phyloP scores from a whole-genome alignment of 2,797 vertebrate species.

The Poecilia velifera region DNA sequence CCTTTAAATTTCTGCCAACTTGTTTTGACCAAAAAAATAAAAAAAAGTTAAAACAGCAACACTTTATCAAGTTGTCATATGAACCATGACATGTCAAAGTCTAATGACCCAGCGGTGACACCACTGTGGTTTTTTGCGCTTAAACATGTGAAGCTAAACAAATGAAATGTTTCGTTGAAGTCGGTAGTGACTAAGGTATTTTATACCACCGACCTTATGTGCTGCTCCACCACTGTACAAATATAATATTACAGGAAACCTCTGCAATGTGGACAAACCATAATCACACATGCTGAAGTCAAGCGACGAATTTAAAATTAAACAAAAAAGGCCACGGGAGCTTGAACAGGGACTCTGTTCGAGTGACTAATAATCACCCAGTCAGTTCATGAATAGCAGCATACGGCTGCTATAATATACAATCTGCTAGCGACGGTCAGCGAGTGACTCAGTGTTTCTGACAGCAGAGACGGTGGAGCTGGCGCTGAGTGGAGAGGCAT shows the following conservation, averaged over 20 bases:
- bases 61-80: not conserved
- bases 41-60: not conserved
- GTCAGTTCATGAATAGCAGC: conserved; percentile 72
- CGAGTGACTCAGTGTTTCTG: conserved; percentile 74
- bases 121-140: not conserved
- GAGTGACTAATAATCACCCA: conserved; percentile 72
- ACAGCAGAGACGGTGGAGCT: conserved; percentile 44
- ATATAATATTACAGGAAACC: conserved; percentile 54
- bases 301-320: conserved; percentile 46
- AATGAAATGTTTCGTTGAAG: conserved; percentile 35
- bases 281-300: conserved; percentile 62
- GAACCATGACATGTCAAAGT: not conserved
- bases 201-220: conserved; percentile 28
- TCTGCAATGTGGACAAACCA: conserved; percentile 65
- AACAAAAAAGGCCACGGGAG: conserved; percentile 46
- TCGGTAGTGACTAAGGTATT: conserved; percentile 45
- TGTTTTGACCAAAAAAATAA: not conserved
- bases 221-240: conserved; percentile 43
- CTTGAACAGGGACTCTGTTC: conserved; percentile 56
- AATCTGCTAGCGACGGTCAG: conserved; percentile 48
- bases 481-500: conserved; percentile 48
- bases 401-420: conserved; percentile 54
- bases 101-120: not conserved
- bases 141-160: conserved; percentile 1
- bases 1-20: not conserved